These are phyloP conservation scores for Corythoichthys intestinalis DNA, from an alignment of 2,113 vertebrate genomes.

Conservation along the genomic window DNA sequence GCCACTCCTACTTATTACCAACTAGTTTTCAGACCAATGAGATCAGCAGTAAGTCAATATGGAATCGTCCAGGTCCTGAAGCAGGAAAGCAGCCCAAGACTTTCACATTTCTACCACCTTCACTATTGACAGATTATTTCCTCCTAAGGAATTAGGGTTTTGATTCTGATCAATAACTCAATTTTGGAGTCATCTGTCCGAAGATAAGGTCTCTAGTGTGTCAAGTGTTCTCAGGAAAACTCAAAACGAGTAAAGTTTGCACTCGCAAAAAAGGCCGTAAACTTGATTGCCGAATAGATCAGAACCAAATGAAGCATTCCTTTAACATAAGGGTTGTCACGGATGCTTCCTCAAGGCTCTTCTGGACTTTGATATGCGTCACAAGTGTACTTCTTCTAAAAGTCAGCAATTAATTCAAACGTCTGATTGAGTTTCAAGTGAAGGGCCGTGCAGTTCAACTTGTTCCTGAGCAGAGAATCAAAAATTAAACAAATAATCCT, in stretches of 20 bases:
- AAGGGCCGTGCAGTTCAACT: neutral
- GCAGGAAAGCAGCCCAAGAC: neutral
- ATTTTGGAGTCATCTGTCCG: neutral
- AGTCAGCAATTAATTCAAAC: too few relatives aligned
- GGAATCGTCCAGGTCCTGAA: neutral
- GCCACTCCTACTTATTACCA: too few relatives aligned
- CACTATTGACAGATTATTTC: neutral
- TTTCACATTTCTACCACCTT: neutral
- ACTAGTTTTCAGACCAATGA: too few relatives aligned
- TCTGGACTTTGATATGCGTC: too few relatives aligned
- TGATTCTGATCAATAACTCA: neutral
- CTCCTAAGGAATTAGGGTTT: neutral
- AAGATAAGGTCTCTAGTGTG: neutral
- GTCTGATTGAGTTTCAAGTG: neutral
- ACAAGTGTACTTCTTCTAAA: too few relatives aligned
- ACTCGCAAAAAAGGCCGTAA: neutral
- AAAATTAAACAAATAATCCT: neutral
- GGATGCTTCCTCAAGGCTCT: too few relatives aligned
- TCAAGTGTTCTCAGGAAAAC: neutral
- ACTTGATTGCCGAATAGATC: neutral
- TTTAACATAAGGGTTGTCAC: too few relatives aligned
- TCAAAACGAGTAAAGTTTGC: neutral
- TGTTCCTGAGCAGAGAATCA: neutral
- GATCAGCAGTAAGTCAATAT: neutral
- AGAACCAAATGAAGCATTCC: neutral